Evolutionary conservation across 1,140 invertebrate species (phyloP).

Genomic region (Heliconius congener): DNA sequence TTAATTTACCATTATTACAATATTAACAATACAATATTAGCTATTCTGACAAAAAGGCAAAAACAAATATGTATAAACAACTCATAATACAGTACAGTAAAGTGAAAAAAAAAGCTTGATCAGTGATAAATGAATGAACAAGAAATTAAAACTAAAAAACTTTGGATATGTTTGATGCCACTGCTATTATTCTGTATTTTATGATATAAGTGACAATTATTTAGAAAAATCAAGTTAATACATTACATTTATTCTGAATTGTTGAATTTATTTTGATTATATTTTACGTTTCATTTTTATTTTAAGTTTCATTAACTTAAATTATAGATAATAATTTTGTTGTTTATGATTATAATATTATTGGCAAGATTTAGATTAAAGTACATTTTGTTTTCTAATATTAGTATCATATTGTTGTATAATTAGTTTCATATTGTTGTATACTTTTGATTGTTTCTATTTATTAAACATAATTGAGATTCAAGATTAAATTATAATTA

Average conservation of each 20-base stretch:
- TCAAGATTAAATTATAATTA: neutral
- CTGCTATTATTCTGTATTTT: neutral
- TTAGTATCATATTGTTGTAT: neutral
- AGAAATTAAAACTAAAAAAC: constrained; percentile 9
- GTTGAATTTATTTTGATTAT: neutral
- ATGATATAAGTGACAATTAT: neutral
- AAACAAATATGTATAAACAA: neutral
- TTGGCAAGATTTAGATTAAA: constrained; percentile 1
- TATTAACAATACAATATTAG: constrained; percentile 57
- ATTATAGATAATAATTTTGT: neutral
- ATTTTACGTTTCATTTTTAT: too few species aligned
- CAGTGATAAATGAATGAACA: neutral
- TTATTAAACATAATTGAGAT: neutral
- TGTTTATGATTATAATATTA: neutral
- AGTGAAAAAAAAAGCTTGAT: neutral
- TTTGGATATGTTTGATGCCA: neutral
- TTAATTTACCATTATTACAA: constrained; percentile 64
- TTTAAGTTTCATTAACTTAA: neutral
- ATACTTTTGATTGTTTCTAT: neutral
- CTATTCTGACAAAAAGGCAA: constrained; percentile 19
- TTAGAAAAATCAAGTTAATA: neutral
- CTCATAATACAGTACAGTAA: neutral
- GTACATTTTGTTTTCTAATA: neutral
- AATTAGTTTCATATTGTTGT: neutral
- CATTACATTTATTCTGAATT: neutral